Base-by-base conservation (phyloP, 2,113 vertebrate species). In the Hypocryptadius cinnamomeus region DNA sequence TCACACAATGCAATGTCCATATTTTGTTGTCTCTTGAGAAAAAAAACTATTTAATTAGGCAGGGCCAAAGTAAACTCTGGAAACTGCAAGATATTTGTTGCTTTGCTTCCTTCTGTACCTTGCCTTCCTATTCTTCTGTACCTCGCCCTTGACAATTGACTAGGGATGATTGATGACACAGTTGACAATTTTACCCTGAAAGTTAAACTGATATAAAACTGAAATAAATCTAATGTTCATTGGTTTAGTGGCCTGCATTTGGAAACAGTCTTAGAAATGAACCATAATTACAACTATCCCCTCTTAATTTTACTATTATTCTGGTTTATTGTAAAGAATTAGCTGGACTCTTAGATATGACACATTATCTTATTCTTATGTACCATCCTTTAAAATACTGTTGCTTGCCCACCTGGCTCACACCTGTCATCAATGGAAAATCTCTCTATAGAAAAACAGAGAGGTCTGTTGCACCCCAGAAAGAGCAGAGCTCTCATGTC, bases 131-230 rank as follows among this genome's bases (percentile, higher is more conserved):
- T 85, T 95, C 89, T 85, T 45, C 47, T 87, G 79, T 88, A 65
- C 48, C 19, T 40, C 50, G 81, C 3, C 39, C 22, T 28, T 87
- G 54, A 72, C 30, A 94, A 14, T 44, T 10, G n/a, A 51, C 33
- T 63, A 51, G 64, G 56, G 47, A 81, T 79, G 66, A 68, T 27
- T 94, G 93, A 87, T 18, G 61, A 40, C 31, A 56, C 3, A 61
- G 37, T 37, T 93, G 87, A 73, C n/a, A 94, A 57, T 9, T 92
- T 85, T 89, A 91, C 13, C 48, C 53, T 69, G 44, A 80, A 86
- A 83, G 39, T 59, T 92, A 91, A 97, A 89, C 42, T 68, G 28
- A 81, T 45, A 93, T 72, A 91, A 90, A 85, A 89, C 48, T 90
- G 59, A 85, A 96, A 89, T 63, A 87, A 93, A 68, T 77, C 54